A percentile compares a stretch with the other conserved stretches of the same genome.
phyloP scores from a whole-genome alignment of 2,888 invertebrate species.

The Hoplodrina ambigua region DNA sequence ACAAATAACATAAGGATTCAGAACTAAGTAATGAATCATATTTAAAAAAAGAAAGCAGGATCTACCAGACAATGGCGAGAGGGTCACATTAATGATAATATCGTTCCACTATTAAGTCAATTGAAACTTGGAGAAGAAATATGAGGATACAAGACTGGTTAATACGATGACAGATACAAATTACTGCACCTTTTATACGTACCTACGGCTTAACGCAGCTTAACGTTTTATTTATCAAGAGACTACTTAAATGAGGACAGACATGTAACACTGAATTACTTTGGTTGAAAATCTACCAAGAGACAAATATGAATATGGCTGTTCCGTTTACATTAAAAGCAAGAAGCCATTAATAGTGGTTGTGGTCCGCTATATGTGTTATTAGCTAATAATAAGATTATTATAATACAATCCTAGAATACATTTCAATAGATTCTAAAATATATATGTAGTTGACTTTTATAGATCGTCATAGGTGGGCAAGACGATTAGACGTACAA shows the following conservation, averaged over 20 bases:
- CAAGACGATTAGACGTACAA: slow-evolving; percentile 50
- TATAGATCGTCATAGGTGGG: slow-evolving; percentile 57
- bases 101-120: slow-evolving; percentile 23
- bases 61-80: slow-evolving; percentile 43
- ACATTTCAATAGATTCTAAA: slow-evolving; percentile 25
- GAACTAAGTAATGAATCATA: slow-evolving; percentile 54
- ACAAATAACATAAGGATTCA: slow-evolving; percentile 43
- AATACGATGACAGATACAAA: too few relatives aligned
- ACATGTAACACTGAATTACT: too few relatives aligned
- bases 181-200: too few relatives aligned
- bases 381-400: slow-evolving; percentile 1
- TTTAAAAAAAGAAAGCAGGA: slow-evolving; percentile 54
- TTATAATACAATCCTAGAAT: not conserved
- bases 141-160: not conserved
- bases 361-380: not conserved
- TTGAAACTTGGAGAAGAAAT: slow-evolving; percentile 14
- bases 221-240: not conserved
- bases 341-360: not conserved
- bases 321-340: not conserved
- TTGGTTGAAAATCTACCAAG: too few relatives aligned
- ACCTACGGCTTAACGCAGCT: too few relatives aligned
- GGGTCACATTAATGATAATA: slow-evolving; percentile 16
- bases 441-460: slow-evolving; percentile 17
- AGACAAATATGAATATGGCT: not conserved
- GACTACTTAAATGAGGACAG: not conserved